A percentile compares a stretch with the other conserved stretches of the same genome.
These are phyloP conservation scores for Tinamus major DNA, from an alignment of 2,797 vertebrate genomes.

Conservation along the genomic window DNA sequence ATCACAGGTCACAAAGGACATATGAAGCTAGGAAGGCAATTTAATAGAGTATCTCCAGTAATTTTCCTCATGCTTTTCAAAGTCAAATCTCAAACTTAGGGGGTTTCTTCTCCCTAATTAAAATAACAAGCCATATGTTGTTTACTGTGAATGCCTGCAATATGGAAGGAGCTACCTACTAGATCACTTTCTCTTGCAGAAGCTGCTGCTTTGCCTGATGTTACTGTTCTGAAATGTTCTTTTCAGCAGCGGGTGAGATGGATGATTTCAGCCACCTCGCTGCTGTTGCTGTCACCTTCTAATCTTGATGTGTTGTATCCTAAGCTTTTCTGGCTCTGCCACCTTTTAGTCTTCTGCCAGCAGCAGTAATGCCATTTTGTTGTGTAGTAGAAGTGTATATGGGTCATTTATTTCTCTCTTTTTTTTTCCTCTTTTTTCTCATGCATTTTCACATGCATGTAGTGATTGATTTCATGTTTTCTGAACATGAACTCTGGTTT, in stretches of 20 bases:
- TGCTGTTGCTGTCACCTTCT: conserved; percentile 40
- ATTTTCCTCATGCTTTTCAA: conserved; percentile 70
- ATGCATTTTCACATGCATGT: not conserved
- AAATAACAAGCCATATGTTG: conserved; percentile 80
- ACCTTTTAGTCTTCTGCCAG: not conserved
- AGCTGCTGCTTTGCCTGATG: conserved; percentile 76
- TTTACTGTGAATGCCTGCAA: conserved; percentile 73
- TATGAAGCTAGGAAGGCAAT: not conserved
- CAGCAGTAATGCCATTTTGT: not conserved
- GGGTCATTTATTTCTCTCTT: not conserved
- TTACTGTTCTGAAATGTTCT: conserved; percentile 71
- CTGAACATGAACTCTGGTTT: not conserved
- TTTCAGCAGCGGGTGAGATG: conserved; percentile 20
- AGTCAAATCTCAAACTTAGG: conserved; percentile 74
- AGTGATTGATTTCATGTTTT: not conserved
- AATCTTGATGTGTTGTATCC: not conserved
- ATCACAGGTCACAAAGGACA: not conserved
- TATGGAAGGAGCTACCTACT: conserved; percentile 63
- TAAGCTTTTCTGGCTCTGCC: not conserved
- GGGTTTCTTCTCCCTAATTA: conserved; percentile 76
- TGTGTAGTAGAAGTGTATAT: not conserved
- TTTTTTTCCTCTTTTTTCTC: too few species aligned
- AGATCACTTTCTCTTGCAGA: conserved; percentile 72
- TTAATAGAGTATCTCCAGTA: conserved; percentile 8
- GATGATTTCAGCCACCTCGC: conserved; percentile 40